Evolutionary conservation across 2,113 vertebrate genomes (phyloP), one percentile per base, ranked within the genome.

Genomic region (Cervus canadensis): DNA sequence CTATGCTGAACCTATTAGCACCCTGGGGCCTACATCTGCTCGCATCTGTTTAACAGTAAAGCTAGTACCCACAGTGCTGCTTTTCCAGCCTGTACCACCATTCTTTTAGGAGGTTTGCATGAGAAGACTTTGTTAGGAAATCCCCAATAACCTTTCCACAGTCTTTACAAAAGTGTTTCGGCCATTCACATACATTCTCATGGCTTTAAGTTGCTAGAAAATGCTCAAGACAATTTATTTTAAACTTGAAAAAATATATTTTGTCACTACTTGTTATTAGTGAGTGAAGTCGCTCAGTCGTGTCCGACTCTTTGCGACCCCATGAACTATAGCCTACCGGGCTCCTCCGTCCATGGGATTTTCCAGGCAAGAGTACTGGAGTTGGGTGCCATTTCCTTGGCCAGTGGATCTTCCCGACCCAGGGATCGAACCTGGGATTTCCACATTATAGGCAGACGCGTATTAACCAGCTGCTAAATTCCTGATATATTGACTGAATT

Each of bases 211-310:
- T 96, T 94, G 93, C 87, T 96, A 94, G 97, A 93, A 89, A 74
- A 89, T 97, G 89, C 92, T 98, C 90, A 82, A 64, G 21, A 97
- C 79, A 97, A 97, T 89, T 98, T 98, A 64, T 30, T 97, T 98
- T 97, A 96, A 98, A 91, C 71, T 97, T 93, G 82, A 87, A 0
- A 81, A 4, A 98, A 91, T 87, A 95, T 48, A 96, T 83, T 97
- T 96, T 97, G 87, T 45, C 97, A 95, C 43, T 84, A 85, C 96
- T 88, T 93, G 3, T 60, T 84, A 78, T 4, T 50, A 3, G 12
- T 14, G 48, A 50, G 48, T 50, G 48, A 50, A 50, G 48, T 50
- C 1, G 12, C 48, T 50, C 48, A 50, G 48, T 50, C 48, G 1
- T 50, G 12, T 50, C 48, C 1, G 3, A 50, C 48, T 50, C 48